Conservation (phyloP, 2,888 invertebrate genomes). For the Chaetogeoica ovagalla region DNA sequence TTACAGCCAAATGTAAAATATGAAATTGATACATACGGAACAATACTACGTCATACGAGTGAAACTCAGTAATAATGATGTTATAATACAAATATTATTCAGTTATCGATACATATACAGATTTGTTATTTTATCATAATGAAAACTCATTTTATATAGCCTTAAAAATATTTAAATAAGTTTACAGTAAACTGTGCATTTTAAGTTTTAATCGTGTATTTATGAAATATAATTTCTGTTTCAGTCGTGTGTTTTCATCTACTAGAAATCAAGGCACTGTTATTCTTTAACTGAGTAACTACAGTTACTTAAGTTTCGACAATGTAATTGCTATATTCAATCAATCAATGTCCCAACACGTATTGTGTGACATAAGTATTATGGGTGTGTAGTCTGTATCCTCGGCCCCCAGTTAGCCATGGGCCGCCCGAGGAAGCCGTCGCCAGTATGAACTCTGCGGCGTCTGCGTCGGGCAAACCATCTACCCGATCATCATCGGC, state of each 20-base stretch:
- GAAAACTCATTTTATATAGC: not conserved
- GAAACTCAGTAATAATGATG: no score
- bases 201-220: not conserved
- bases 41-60: no score
- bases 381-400: constrained; percentile 49
- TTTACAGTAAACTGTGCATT: not conserved
- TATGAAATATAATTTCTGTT: constrained; percentile 20
- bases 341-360: constrained; percentile 2
- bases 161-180: not conserved
- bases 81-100: no score
- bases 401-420: constrained; percentile 54
- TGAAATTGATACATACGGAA: no score
- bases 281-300: constrained; percentile 9
- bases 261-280: not conserved
- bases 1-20: no score
- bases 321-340: constrained; percentile 35
- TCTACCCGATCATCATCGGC: constrained; percentile 73
- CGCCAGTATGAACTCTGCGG: constrained; percentile 64
- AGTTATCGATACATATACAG: no score
- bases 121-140: no score
- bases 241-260: constrained; percentile 20
- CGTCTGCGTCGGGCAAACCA: constrained; percentile 64
- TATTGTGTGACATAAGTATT: constrained; percentile 21
- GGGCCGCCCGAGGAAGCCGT: constrained; percentile 60
- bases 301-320: constrained; percentile 9